Percentiles rank a stretch among this genome's conserved stretches.
Evolutionary conservation across 2,113 vertebrate species (phyloP).

Genomic region (Albula goreensis): DNA sequence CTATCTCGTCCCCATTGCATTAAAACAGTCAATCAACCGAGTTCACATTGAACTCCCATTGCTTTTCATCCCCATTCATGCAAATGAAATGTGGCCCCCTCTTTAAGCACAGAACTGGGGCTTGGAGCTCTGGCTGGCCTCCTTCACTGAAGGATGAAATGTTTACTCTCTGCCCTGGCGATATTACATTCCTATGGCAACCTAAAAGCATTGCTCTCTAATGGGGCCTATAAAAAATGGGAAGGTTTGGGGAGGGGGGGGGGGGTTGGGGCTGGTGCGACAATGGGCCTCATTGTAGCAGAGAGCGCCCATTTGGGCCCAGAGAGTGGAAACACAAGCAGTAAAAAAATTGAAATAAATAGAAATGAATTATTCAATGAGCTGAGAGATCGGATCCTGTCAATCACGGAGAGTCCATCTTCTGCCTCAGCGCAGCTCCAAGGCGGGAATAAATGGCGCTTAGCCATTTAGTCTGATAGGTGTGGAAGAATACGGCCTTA

Average conservation of each 20-base stretch:
- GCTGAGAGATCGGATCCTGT: slow-evolving; percentile 48
- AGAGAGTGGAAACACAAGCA: slow-evolving; percentile 45
- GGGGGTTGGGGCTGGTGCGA: slow-evolving; percentile 55
- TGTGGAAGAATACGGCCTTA: slow-evolving; percentile 27
- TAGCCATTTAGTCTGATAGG: slow-evolving; percentile 27
- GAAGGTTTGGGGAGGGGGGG: slow-evolving; percentile 38
- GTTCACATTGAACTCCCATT: slow-evolving; percentile 45
- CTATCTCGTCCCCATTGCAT: background rate
- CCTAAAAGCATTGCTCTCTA: slow-evolving; percentile 65
- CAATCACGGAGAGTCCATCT: slow-evolving; percentile 47
- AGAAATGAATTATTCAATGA: slow-evolving; percentile 46
- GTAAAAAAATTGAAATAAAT: slow-evolving; percentile 56
- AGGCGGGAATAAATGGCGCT: slow-evolving; percentile 29
- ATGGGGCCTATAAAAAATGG: slow-evolving; percentile 62
- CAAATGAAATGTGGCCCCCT: slow-evolving; percentile 55
- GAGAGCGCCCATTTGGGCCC: slow-evolving; percentile 56
- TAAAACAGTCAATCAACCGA: slow-evolving; percentile 35
- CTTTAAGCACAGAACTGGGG: slow-evolving; percentile 26
- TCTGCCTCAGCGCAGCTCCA: slow-evolving; percentile 28
- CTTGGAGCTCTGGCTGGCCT: slow-evolving; percentile 35
- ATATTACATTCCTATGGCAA: slow-evolving; percentile 63
- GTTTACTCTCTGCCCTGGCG: slow-evolving; percentile 60
- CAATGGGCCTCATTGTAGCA: slow-evolving; percentile 55
- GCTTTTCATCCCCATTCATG: slow-evolving; percentile 57
- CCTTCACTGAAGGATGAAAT: slow-evolving; percentile 44